Base-by-base conservation (phyloP, 2,113 vertebrate species). In the Brachyhypopomus occidentalis region DNA sequence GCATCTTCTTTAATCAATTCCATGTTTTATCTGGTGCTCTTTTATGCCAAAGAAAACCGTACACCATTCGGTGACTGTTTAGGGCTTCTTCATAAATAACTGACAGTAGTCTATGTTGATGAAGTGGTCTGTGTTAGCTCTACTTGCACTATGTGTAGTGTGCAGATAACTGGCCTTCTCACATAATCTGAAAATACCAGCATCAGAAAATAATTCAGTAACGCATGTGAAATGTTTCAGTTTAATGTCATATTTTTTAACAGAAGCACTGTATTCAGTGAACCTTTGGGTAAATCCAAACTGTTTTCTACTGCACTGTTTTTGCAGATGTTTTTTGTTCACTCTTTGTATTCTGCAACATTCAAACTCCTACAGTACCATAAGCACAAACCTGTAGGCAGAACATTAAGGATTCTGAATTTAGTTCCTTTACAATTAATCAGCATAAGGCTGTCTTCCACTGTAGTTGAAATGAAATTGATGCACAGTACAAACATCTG, bases 271-370 rank as follows among this genome's bases (percentile, higher is more conserved):
- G 72, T 34, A 69, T 58, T 23, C 17, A 75, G 67, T 75, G 79
- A 75, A 72, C 79, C 79, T 67, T 67, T 38, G 12, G 27, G 60
- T 63, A 63, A 5, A 25, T 34, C 25, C 34, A 67, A 38, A 67
- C 3, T 58, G 52, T 45, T 75, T 67, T 14, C 3, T n/a, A 41
- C 45, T 20, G 5, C 60, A 3, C 69, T 72, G 11, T 5, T 78
- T 22, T 73, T 58, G 14, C 52, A 27, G 52, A 23, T 77, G 11
- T 38, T 45, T 75, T 38, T 8, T 48, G 38, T 52, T 23, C 5
- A 52, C 45, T 52, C 45, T 52, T 14, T 12, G 17, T 38, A 23
- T 48, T 56, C 2, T 63, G 59, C 41, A 45, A 72, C 36, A 58
- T 41, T 23, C 30, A 75, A 58, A 56, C 27, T 56, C 48, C 25